Conservation (phyloP, 2,888 invertebrate genomes). For the Globia sparganii region DNA sequence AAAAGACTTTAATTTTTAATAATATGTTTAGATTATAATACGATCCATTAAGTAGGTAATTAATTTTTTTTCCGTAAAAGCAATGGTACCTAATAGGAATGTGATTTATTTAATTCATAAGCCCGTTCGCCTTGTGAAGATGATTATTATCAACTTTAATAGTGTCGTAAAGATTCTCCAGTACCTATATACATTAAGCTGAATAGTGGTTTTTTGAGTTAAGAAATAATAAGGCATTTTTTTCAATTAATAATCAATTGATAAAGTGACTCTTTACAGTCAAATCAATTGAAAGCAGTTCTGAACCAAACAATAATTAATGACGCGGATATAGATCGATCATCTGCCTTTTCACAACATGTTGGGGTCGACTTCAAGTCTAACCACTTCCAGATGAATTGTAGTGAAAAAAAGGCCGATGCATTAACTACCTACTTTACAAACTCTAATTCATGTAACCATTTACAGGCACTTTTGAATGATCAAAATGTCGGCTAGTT, state of each 20-base stretch:
- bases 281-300: not conserved
- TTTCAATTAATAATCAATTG: not conserved
- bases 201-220: not conserved
- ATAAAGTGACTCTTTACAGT: not conserved
- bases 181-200: not conserved
- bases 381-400: not conserved
- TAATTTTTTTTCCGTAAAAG: not conserved
- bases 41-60: not conserved
- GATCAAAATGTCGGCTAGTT: no score
- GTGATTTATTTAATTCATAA: conserved; percentile 16
- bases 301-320: not conserved
- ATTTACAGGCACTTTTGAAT: no score
- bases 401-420: not conserved
- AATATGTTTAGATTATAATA: no score
- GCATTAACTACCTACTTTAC: not conserved
- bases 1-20: not conserved
- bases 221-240: not conserved
- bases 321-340: not conserved
- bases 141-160: not conserved
- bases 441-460: no score
- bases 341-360: not conserved
- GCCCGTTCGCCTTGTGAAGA: conserved; percentile 31
- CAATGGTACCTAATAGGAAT: not conserved
- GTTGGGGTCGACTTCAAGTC: not conserved
- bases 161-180: not conserved